Evolutionary conservation across 2,888 invertebrate genomes (phyloP), one percentile per base, ranked within the genome.

Genomic region (Ormyrus pomaceus): DNA sequence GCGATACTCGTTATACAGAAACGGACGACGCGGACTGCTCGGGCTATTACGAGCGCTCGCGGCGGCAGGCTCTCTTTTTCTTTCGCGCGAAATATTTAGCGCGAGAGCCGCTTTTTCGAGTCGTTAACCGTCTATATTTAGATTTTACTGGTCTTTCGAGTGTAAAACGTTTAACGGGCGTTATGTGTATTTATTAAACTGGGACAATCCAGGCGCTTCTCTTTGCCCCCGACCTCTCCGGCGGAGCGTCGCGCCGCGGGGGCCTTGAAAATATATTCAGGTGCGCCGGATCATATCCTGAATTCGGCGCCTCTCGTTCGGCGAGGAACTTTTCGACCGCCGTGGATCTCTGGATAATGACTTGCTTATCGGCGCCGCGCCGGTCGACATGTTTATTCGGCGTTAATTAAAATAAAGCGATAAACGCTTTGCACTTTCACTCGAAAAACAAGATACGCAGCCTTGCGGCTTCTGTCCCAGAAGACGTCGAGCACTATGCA

Each of bases 381-480:
- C 65, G 19, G n/a, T 0, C 11, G n/a, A 59, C n/a, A 10, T 34
- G 59, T 11, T 50, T 7, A 34, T 62, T 71, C n/a, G 45, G 4
- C 5, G 1, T 13, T 56, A 46, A 46, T 13, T 19, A 50, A 65
- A 48, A 50, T 19, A 34, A 50, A 1, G 7, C 59, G 53, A 4
- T 66, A 58, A 34, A 4, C 11, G 46, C 45, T 10, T 7, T 69
- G 46, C 64, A 77, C 70, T 77, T 77, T 71, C 77, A 71, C 71
- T 71, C 4, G 70, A 55, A 58, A 65, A 62, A 70, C 58, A 34
- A 50, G 64, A 50, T 55, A 50, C 19, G 34, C 6, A 56, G 46
- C 45, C 46, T 62, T 59, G n/a, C 46, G 34, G 34, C 61, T 69
- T 58, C 50, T 34, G 55, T 66, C 65, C 48, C 59, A 19, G 13